Evolutionary conservation across 1,140 invertebrate species (phyloP).

Genomic region (Pseudomyrmex sp.): DNA sequence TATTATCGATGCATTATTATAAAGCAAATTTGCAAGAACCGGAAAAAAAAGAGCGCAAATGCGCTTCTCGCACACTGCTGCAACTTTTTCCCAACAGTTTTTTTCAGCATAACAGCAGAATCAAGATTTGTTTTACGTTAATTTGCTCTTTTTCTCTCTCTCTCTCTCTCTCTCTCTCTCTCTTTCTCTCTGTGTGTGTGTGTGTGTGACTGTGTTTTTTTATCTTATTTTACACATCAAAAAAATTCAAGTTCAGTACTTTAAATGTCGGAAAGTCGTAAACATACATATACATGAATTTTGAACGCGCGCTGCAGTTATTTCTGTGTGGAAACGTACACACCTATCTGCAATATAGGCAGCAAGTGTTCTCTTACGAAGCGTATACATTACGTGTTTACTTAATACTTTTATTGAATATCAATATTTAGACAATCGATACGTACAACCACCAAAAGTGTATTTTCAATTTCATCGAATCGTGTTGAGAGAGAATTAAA

Average conservation of each 20-base stretch:
- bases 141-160: no score
- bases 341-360: no score
- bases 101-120: no score
- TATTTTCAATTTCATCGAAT: background rate
- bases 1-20: conserved; percentile 16
- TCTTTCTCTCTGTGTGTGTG: no score
- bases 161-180: no score
- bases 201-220: no score
- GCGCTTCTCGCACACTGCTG: background rate
- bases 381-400: background rate
- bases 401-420: background rate
- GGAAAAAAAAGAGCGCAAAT: background rate
- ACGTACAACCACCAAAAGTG: background rate
- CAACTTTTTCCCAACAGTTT: no score
- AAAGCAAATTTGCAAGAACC: conserved; percentile 12
- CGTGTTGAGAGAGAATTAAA: background rate
- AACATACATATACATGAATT: background rate
- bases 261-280: background rate
- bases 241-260: background rate
- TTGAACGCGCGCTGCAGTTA: background rate
- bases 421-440: background rate
- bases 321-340: no score
- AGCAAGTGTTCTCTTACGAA: background rate
- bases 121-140: background rate
- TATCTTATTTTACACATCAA: background rate